These are phyloP conservation scores for Chamaea fasciata DNA, from an alignment of 2,113 vertebrate species.

Conservation along the genomic window DNA sequence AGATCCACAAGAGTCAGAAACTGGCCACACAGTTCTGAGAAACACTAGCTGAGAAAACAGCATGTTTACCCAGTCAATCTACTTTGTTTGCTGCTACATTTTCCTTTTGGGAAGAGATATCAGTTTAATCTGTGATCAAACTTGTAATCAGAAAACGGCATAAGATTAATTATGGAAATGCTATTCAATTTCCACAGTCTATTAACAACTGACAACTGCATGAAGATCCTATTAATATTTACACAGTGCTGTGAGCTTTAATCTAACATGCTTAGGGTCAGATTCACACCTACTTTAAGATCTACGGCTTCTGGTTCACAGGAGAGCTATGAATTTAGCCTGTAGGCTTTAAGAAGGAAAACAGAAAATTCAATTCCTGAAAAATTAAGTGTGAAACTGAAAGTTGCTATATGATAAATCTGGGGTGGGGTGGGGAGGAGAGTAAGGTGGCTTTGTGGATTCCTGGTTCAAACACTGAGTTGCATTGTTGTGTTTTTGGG, in stretches of 20 bases:
- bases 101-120: slow-evolving; percentile 33
- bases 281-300: neutral
- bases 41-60: neutral
- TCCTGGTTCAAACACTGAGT: neutral
- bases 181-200: slow-evolving; percentile 64
- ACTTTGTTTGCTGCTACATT: neutral
- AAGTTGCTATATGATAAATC: neutral
- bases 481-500: neutral
- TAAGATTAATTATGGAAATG: slow-evolving; percentile 69
- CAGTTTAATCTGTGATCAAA: slow-evolving; percentile 54
- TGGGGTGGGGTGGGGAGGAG: too few relatives aligned
- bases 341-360: neutral
- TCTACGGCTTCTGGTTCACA: neutral
- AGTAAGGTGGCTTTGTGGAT: neutral
- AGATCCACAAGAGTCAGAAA: neutral
- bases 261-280: neutral
- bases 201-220: slow-evolving; percentile 61
- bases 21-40: neutral
- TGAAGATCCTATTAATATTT: slow-evolving; percentile 60
- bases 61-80: neutral
- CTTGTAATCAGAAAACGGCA: slow-evolving; percentile 67
- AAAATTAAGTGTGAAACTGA: neutral
- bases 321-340: neutral
- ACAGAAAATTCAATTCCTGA: neutral
- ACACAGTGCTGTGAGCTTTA: neutral